These are phyloP conservation scores for Apis cerana DNA, from an alignment of 1,140 invertebrate genomes.

Conservation along the genomic window DNA sequence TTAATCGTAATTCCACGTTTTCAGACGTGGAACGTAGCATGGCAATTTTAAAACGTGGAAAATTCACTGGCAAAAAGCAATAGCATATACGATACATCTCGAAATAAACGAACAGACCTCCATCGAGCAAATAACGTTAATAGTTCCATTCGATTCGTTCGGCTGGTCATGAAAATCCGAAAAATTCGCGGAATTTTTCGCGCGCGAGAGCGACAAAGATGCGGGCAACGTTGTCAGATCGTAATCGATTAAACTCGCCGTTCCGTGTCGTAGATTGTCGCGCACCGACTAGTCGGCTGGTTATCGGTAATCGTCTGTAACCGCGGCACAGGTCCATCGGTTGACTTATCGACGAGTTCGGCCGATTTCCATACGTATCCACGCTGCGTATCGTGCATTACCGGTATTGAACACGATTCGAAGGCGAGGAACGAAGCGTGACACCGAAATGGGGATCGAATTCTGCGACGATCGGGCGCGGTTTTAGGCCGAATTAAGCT, in stretches of 20 bases:
- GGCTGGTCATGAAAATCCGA: neutral
- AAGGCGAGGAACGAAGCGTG: neutral
- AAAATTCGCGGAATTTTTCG: neutral
- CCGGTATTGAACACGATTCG: neutral
- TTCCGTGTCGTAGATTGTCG: slow-evolving; percentile 12
- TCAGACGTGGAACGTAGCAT: too few species aligned
- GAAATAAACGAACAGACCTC: neutral
- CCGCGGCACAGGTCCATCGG: slow-evolving; percentile 12
- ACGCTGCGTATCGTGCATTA: neutral
- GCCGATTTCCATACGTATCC: slow-evolving; percentile 29
- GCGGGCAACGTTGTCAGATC: neutral
- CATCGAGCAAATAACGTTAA: neutral
- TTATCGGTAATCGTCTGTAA: slow-evolving; percentile 34
- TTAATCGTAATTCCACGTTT: too few species aligned
- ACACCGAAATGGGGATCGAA: neutral
- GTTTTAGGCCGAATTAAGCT: too few species aligned
- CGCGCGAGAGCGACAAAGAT: too few species aligned
- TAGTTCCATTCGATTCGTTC: neutral
- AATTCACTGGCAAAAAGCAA: neutral
- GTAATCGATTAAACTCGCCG: slow-evolving; percentile 34
- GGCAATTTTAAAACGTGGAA: too few species aligned
- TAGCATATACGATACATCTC: neutral
- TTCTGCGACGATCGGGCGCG: neutral
- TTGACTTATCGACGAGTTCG: slow-evolving; percentile 35
- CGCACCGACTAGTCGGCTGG: neutral